A percentile compares a stretch with the other conserved stretches of the same genome.
These are phyloP conservation scores for Cryptocheilus praepositus DNA, from an alignment of 2,888 invertebrate species.

Conservation along the genomic window DNA sequence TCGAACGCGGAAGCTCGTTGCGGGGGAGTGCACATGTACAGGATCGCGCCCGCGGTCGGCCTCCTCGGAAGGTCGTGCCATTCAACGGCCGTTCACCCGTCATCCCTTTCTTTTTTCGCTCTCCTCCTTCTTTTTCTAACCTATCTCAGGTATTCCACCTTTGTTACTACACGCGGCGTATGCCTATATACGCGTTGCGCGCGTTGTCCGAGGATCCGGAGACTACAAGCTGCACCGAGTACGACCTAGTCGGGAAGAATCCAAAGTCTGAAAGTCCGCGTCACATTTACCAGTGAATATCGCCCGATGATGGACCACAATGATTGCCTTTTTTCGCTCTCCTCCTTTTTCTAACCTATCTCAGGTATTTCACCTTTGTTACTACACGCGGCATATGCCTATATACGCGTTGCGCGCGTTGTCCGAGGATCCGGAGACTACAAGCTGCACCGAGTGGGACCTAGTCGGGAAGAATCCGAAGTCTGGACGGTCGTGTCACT, in stretches of 20 bases:
- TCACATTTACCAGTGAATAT: too few species aligned
- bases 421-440: too few species aligned
- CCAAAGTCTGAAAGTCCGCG: too few species aligned
- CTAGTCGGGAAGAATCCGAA: too few species aligned
- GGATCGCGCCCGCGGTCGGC: conserved; percentile 40
- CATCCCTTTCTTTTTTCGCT: conserved; percentile 58
- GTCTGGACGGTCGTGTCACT: too few species aligned
- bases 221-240: too few species aligned
- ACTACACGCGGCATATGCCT: conserved; percentile 3
- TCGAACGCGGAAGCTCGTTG: conserved; percentile 58
- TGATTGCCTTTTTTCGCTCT: conserved; percentile 46
- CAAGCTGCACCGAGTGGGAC: too few species aligned
- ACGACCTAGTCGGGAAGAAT: too few species aligned
- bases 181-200: neutral
- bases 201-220: too few species aligned
- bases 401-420: neutral
- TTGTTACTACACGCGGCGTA: conserved; percentile 26
- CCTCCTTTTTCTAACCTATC: conserved; percentile 38
- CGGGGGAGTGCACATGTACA: conserved; percentile 53
- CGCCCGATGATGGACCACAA: too few species aligned
- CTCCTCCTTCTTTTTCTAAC: conserved; percentile 37
- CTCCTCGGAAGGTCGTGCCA: conserved; percentile 62
- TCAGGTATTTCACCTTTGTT: conserved; percentile 37
- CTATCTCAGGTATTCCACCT: conserved; percentile 36
- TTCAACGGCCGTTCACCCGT: conserved; percentile 63